A percentile compares a stretch with the other conserved stretches of the same genome.
Conservation (phyloP, 2,797 vertebrate species). For the Myripristis murdjan region DNA sequence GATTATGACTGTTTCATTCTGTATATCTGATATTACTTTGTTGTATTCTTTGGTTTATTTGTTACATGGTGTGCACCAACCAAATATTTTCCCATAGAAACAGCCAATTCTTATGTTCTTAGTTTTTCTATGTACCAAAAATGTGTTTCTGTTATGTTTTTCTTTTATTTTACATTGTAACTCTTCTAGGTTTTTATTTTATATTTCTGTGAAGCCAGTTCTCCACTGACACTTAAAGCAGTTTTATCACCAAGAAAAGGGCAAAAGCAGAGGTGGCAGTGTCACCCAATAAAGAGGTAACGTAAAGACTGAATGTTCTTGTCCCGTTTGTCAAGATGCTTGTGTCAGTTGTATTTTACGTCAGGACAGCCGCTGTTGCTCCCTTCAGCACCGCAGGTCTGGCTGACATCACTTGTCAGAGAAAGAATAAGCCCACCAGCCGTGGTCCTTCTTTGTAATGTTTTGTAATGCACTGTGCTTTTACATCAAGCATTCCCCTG, state of each 20-base stretch:
- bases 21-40: constrained; percentile 12
- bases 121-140: constrained; percentile 44
- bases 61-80: not conserved
- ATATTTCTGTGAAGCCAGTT: constrained; percentile 28
- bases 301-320: not conserved
- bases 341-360: constrained; percentile 11
- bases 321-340: constrained; percentile 29
- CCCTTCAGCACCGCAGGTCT: constrained; percentile 38
- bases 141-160: constrained; percentile 15
- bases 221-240: constrained; percentile 3
- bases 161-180: constrained; percentile 22
- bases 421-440: constrained; percentile 18
- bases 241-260: constrained; percentile 18
- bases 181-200: constrained; percentile 18
- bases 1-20: constrained; percentile 17
- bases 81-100: constrained; percentile 15
- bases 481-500: constrained; percentile 19
- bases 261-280: constrained; percentile 24
- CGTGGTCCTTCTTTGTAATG: constrained; percentile 42
- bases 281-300: constrained; percentile 60
- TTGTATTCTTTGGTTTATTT: constrained; percentile 20
- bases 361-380: constrained; percentile 10
- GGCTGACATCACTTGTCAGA: constrained; percentile 56
- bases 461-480: constrained; percentile 19
- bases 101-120: constrained; percentile 15